Conservation (phyloP, 2,888 invertebrate species). For the Antitype chi region DNA sequence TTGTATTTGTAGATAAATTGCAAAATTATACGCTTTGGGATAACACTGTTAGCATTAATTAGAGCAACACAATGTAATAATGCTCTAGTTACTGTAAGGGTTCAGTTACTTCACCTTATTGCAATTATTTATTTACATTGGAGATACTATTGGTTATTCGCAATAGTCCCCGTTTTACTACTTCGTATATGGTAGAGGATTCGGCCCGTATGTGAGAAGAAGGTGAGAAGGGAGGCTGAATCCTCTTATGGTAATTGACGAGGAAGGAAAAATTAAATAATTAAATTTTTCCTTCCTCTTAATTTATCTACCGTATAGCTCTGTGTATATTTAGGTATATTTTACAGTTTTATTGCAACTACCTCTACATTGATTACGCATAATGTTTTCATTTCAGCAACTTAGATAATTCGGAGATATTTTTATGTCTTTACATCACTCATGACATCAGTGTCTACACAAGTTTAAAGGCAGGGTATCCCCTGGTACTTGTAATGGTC, state of each 20-base stretch:
- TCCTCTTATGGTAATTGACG: neutral
- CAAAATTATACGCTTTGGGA: constrained; percentile 54
- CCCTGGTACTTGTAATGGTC: neutral
- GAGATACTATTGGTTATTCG: neutral
- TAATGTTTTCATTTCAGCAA: neutral
- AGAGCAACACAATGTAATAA: constrained; percentile 35
- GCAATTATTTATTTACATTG: constrained; percentile 28
- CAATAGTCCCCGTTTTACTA: too few relatives aligned
- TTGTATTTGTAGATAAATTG: constrained; percentile 52
- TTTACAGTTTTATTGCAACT: neutral
- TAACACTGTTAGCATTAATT: constrained; percentile 34
- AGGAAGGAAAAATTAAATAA: neutral
- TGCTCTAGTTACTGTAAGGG: constrained; percentile 26
- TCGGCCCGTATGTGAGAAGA: neutral
- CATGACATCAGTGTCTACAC: neutral
- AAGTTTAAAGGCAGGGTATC: neutral
- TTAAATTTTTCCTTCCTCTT: neutral
- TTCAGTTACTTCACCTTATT: constrained; percentile 19
- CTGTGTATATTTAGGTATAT: neutral
- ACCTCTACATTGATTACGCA: neutral
- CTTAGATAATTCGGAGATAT: neutral
- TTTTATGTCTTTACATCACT: neutral
- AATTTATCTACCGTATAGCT: neutral
- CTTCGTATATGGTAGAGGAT: neutral
- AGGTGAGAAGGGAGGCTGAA: neutral